These are phyloP conservation scores for Calameuta pallipes DNA, from an alignment of 2,888 invertebrate genomes.

Conservation along the genomic window DNA sequence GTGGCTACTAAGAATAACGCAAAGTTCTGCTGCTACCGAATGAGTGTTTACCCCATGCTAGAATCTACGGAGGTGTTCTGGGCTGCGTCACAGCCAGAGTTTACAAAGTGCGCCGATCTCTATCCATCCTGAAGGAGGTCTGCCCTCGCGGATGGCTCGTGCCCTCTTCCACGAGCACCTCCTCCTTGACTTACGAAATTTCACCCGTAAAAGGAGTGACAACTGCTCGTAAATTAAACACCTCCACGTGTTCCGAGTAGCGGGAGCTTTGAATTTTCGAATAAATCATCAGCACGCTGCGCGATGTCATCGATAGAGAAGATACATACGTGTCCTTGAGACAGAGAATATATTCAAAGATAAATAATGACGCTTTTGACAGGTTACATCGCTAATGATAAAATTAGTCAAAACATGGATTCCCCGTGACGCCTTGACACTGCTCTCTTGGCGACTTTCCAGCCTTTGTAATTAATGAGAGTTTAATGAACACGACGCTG, in stretches of 20 bases:
- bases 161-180: background rate
- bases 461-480: background rate
- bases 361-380: background rate
- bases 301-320: too few species aligned
- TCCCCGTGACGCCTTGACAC: background rate
- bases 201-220: background rate
- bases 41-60: constrained; percentile 46
- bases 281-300: background rate
- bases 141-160: background rate
- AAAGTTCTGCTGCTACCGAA: constrained; percentile 26
- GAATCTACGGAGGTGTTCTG: constrained; percentile 45
- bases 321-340: background rate
- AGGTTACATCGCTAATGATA: background rate
- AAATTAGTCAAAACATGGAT: background rate
- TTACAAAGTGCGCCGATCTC: constrained; percentile 31
- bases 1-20: constrained; percentile 44
- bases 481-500: background rate
- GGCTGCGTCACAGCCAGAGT: constrained; percentile 49
- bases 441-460: background rate
- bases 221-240: background rate
- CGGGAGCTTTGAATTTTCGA: background rate
- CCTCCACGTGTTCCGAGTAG: background rate
- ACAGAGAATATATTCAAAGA: background rate
- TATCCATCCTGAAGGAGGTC: background rate
- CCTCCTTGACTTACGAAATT: background rate